phyloP scores from a whole-genome alignment of 1,140 invertebrate genomes.

The Zaprionus africanus region DNA sequence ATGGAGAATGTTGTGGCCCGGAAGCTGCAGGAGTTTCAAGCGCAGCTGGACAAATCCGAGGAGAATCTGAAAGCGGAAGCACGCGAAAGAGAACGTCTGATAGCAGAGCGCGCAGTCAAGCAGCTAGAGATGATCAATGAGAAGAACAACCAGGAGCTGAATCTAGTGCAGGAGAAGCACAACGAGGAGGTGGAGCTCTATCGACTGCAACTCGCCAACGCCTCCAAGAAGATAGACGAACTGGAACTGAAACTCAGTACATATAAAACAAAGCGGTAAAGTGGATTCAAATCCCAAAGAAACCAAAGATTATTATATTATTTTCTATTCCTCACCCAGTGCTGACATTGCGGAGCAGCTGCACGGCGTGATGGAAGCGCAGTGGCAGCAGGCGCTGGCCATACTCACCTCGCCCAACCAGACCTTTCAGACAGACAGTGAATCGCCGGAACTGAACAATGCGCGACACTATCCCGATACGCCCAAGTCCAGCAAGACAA shows the following conservation, averaged over 20 bases:
- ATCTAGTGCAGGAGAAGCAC: slow-evolving; percentile 91
- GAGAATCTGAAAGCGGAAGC: slow-evolving; percentile 87
- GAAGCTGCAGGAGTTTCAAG: slow-evolving; percentile 91
- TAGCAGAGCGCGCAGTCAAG: slow-evolving; percentile 88
- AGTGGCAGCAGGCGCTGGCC: slow-evolving; percentile 90
- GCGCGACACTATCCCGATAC: slow-evolving; percentile 67
- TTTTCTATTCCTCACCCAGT: slow-evolving; percentile 24
- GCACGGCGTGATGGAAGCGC: slow-evolving; percentile 91
- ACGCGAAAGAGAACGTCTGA: slow-evolving; percentile 87
- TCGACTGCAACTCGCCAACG: slow-evolving; percentile 88
- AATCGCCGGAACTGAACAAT: slow-evolving; percentile 64
- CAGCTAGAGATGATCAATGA: slow-evolving; percentile 90
- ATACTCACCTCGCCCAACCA: slow-evolving; percentile 87
- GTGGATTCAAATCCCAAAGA: background rate
- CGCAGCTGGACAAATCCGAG: slow-evolving; percentile 89
- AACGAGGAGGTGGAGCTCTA: slow-evolving; percentile 89
- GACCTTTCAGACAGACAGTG: slow-evolving; percentile 52
- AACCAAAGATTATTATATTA: background rate
- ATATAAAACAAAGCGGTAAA: slow-evolving; percentile 85
- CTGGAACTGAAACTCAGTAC: slow-evolving; percentile 87
- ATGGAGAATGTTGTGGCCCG: slow-evolving; percentile 90
- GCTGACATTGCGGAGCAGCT: slow-evolving; percentile 89
- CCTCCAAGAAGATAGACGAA: slow-evolving; percentile 87
- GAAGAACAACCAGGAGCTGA: slow-evolving; percentile 90
- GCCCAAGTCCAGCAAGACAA: slow-evolving; percentile 68